These are phyloP conservation scores for Leucophora obtusa DNA, from an alignment of 2,888 invertebrate species.

Conservation along the genomic window DNA sequence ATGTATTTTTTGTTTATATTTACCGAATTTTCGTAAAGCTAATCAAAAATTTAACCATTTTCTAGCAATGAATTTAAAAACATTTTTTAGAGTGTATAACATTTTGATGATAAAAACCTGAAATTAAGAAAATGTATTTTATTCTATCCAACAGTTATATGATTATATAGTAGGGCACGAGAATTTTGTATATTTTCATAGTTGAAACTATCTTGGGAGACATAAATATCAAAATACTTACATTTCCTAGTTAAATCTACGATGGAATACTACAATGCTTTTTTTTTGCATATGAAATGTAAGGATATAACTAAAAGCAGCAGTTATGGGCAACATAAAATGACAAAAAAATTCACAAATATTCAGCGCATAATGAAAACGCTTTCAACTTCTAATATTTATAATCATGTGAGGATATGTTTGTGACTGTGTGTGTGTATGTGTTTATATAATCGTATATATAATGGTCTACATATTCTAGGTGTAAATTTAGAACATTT, in stretches of 20 bases:
- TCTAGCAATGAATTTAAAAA: no score
- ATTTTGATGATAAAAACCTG: no score
- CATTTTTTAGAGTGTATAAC: no score
- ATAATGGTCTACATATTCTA: constrained; percentile 57
- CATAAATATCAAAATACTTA: constrained; percentile 62
- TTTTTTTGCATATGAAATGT: constrained; percentile 19
- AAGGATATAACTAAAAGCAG: constrained; percentile 27
- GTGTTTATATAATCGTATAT: constrained; percentile 37
- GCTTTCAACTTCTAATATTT: constrained; percentile 40
- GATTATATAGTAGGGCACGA: constrained; percentile 27
- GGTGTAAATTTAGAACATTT: constrained; percentile 59
- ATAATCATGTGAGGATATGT: constrained; percentile 47
- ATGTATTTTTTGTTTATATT: no score
- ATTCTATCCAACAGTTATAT: constrained; percentile 10
- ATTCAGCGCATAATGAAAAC: constrained; percentile 54
- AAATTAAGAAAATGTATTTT: neutral
- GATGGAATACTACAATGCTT: constrained; percentile 24
- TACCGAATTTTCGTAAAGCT: no score
- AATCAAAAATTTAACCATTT: no score
- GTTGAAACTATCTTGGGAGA: constrained; percentile 57
- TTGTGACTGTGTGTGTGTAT: constrained; percentile 24
- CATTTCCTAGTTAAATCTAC: constrained; percentile 58
- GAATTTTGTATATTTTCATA: constrained; percentile 44
- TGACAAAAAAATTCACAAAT: constrained; percentile 34
- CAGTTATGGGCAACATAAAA: constrained; percentile 8